Evolutionary conservation across 2,797 vertebrate genomes (phyloP), one percentile per base, ranked within the genome.

Genomic region (Momotus momota): DNA sequence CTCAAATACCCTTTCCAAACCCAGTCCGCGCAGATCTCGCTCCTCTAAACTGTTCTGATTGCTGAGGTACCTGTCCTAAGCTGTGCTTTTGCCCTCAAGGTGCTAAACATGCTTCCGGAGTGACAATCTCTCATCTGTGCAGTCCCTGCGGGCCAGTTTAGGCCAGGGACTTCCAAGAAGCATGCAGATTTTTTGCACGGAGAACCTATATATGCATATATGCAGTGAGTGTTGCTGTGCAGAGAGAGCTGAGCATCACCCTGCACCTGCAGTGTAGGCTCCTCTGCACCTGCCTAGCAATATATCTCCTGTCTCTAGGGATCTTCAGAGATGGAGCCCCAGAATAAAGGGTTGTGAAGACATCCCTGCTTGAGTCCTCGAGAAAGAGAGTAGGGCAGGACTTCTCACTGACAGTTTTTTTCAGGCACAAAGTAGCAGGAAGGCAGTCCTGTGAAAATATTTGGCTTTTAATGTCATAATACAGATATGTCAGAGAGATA

Each of bases 171-270:
- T 70, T 81, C 33, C 48, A 85, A 51, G 45, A 48, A 57, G 29
- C 9, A 2, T 9, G 12, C 10, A 25, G 46, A 2, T n/a, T 49
- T 60, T 41, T 60, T 72, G 45, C 41, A 23, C 1, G 1, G 26
- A 67, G 54, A 51, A 21, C 18, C 71, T 20, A 22, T 7, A 1
- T 11, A 33, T 4, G 26, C 45, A 20, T 6, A 1, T 46, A n/a
- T 6, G 27, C 46, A 25, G 22, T 3, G n/a, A 60, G 17, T 6
- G 3, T 29, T 1, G 1, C 29, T 12, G 19, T 31, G 31, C 4
- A 3, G 33, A 54, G 35, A 2, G 11, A 25, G 43, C 17, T 3
- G 29, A 46, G 57, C 7, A 23, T 62, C 46, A 20, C 15, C 40
- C 23, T n/a, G 18, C 27, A 14, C 9, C 12, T 40, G 13, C 26